Base-by-base conservation (phyloP, 1,140 invertebrate species). In the Babylonia areolata region DNA sequence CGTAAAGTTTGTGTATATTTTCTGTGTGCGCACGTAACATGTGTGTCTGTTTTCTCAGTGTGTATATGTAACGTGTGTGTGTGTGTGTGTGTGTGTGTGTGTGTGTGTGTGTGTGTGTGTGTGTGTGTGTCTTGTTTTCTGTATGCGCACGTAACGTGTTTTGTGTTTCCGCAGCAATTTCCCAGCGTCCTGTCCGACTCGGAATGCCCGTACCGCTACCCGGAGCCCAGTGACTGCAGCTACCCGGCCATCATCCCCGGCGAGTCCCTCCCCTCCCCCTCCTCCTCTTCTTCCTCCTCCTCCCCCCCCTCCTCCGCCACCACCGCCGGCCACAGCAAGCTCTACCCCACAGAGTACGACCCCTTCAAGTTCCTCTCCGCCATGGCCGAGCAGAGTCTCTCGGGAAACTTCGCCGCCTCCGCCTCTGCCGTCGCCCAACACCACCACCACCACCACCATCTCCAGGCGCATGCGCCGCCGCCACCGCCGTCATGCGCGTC, bases 311-410 rank as follows among this genome's bases (percentile, higher is more conserved):
- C 46, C 46, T 20, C 46, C 46, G 20, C 46, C 46, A 6, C 46
- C 46, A 51, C 46, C 58, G 5, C 58, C 12, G 28, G 28, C 58
- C 58, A 37, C 31, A 31, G 33, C 51, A 79, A 80, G 31, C 58
- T 80, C 31, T 58, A 23, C 58, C 17, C 85, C 35, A 2, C 51
- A 0, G 77, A 69, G 0, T 88, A 88, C 82, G 82, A 88, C 75
- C 85, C 87, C 12, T 84, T 88, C 73, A 86, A 88, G 46, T 88
- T 39, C 58, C 73, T 88, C 31, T 86, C 85, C 37, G 87, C 87
- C 75, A 88, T 88, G 87, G 69, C 87, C 0, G 87, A 88, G 64
- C 87, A 88, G 46, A 86, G 73, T 77, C 69, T 88, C 23, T 78
- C 79, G 20, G 87, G 84, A 46, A 85, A 82, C 78, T 88, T 88